These are phyloP conservation scores for Microvelia longipes DNA, from an alignment of 1,140 invertebrate genomes.

Conservation along the genomic window DNA sequence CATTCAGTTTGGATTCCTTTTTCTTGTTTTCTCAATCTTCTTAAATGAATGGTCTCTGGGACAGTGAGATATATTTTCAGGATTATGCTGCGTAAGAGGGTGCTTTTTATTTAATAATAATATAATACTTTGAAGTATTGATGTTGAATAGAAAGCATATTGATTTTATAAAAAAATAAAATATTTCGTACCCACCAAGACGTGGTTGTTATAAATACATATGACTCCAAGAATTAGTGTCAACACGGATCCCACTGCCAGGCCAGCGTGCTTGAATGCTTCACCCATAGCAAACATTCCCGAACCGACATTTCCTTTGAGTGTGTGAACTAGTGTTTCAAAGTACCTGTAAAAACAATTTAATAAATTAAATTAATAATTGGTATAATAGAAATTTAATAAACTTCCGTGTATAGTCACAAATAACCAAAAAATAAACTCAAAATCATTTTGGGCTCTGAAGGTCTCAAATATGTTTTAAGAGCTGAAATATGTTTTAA, in stretches of 20 bases:
- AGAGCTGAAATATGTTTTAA: too few relatives aligned
- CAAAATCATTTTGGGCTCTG: background rate
- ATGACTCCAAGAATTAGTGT: constrained; percentile 58
- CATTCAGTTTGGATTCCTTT: too few relatives aligned
- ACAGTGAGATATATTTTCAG: too few relatives aligned
- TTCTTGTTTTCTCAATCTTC: too few relatives aligned
- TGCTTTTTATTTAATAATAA: too few relatives aligned
- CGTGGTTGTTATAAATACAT: constrained; percentile 72
- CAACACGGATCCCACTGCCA: constrained; percentile 56
- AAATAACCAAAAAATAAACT: background rate
- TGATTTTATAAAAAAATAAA: too few relatives aligned
- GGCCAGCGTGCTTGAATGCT: constrained; percentile 73
- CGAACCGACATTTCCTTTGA: constrained; percentile 78
- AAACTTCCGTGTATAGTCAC: background rate
- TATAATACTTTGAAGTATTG: too few relatives aligned
- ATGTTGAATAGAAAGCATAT: too few relatives aligned
- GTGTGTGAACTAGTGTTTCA: constrained; percentile 67
- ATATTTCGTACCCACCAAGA: constrained; percentile 51
- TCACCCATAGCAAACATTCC: constrained; percentile 83
- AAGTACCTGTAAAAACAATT: constrained; percentile 41
- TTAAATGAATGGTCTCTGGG: too few relatives aligned
- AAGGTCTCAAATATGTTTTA: too few relatives aligned
- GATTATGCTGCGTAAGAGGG: too few relatives aligned
- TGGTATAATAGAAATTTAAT: background rate
- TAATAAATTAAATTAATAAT: background rate